Percentiles rank a stretch among this genome's conserved stretches.
Conservation (phyloP, 1,140 invertebrate genomes). For the Archegozetes longisetosus region DNA sequence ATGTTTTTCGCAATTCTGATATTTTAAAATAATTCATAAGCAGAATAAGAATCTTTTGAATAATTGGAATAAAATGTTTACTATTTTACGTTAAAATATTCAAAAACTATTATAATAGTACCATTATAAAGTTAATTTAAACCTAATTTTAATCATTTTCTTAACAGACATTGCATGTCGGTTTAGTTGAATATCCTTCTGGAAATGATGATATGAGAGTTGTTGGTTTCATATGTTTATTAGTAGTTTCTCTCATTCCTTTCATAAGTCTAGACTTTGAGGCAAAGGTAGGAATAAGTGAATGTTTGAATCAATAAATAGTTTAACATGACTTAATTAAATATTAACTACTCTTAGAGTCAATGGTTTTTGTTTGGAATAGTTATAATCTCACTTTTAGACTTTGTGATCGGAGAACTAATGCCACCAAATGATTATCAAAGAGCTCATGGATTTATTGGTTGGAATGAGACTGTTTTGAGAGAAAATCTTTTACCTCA, state of each 20-base stretch:
- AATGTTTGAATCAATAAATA: background rate
- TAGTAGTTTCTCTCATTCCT: constrained; percentile 57
- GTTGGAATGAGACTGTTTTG: constrained; percentile 19
- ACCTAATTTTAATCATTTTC: no score
- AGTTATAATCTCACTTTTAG: constrained; percentile 18
- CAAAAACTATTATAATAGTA: no score
- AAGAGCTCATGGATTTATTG: constrained; percentile 29
- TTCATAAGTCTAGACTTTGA: constrained; percentile 60
- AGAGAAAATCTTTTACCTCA: constrained; percentile 31
- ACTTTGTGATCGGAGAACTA: constrained; percentile 25
- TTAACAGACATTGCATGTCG: background rate
- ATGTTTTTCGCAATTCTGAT: no score
- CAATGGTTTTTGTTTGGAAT: constrained; percentile 26
- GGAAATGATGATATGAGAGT: constrained; percentile 39
- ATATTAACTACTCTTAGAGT: constrained; percentile 17
- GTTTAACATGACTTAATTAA: background rate
- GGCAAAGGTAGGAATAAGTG: constrained; percentile 17
- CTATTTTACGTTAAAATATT: no score
- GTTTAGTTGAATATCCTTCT: background rate
- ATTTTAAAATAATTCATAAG: no score
- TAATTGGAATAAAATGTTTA: no score
- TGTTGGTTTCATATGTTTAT: constrained; percentile 34
- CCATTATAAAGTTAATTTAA: no score
- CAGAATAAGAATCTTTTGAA: no score
- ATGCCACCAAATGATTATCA: constrained; percentile 35